Base-by-base conservation (phyloP, 2,888 invertebrate species). In the Eilema griseolum region DNA sequence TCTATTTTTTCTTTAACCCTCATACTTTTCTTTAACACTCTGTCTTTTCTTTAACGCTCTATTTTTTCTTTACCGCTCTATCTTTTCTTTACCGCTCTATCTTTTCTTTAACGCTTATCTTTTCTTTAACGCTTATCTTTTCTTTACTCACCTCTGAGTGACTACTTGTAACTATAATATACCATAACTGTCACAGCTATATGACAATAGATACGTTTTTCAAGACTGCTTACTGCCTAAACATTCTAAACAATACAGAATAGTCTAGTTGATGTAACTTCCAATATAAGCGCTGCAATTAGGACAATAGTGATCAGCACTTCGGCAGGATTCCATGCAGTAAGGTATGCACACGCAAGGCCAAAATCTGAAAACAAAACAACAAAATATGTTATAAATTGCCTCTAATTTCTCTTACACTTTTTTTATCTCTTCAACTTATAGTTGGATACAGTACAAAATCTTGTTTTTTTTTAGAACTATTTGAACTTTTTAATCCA, bases 341-440 rank as follows among this genome's bases (percentile, higher is more conserved):
- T 96, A 96, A 0, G 96, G 96, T 60, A 96, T 71, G 63, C 95
- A 95, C 31, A 95, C 80, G 66, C 96, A 95, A 3, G 95, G 95
- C 95, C 96, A 96, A 79, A 91, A 92, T 59, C 95, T 95, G 85
- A 62, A 86, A 86, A 71, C 28, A 0, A 28, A 31, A 79, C 72
- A 70, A n/a, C n/a, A 76, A 70, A 66, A 64, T 16, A n/a, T 52
- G 52, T 10, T n/a, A n/a, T n/a, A n/a, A 52, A 52, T 52, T 10
- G 1, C 8, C 20, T 7, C 5, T 8, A 52, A 2, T 52, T 10
- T n/a, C 8, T 20, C 52, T 52, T 52, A 52, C 20, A n/a, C n/a
- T n/a, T n/a, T n/a, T n/a, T n/a, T n/a, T n/a, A n/a, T n/a, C n/a
- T n/a, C n/a, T n/a, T n/a, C n/a, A n/a, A n/a, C n/a, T n/a, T n/a